Evolutionary conservation across 2,113 vertebrate species (phyloP).

Genomic region (Zosterops borbonicus): DNA sequence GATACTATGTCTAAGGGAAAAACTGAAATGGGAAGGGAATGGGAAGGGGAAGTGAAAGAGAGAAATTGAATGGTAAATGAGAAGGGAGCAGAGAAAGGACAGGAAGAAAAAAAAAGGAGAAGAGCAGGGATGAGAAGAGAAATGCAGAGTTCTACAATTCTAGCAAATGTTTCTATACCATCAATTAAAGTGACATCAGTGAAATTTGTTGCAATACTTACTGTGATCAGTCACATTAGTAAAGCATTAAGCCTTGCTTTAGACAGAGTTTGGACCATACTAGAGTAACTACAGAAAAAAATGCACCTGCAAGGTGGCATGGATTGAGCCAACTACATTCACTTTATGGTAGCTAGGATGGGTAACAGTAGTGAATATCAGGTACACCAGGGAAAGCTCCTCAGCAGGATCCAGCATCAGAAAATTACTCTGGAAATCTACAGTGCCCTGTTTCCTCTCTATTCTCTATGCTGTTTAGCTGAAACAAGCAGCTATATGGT

Average conservation of each 20-base stretch:
- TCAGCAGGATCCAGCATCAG: not conserved
- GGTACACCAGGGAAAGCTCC: not conserved
- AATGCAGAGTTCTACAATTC: not conserved
- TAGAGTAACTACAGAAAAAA: not conserved
- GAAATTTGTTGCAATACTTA: not conserved
- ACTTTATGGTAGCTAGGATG: not conserved
- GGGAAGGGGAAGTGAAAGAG: not conserved
- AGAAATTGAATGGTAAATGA: not conserved
- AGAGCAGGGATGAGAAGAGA: not conserved
- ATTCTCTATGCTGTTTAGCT: not conserved
- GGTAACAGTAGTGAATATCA: not conserved
- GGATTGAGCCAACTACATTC: not conserved
- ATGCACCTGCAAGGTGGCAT: not conserved
- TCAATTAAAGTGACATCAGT: not conserved
- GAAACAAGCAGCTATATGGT: not conserved
- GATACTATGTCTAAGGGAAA: not conserved
- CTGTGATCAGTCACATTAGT: not conserved
- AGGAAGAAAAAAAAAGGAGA: not conserved
- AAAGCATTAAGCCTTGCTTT: not conserved
- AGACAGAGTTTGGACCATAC: not conserved
- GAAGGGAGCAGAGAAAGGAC: not conserved
- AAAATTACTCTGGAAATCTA: not conserved
- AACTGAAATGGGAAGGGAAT: not conserved
- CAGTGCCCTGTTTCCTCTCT: not conserved
- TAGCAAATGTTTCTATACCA: not conserved